A percentile compares a stretch with the other conserved stretches of the same genome.
Conservation (phyloP, 2,797 vertebrate genomes). For the Intellagama lesueurii region DNA sequence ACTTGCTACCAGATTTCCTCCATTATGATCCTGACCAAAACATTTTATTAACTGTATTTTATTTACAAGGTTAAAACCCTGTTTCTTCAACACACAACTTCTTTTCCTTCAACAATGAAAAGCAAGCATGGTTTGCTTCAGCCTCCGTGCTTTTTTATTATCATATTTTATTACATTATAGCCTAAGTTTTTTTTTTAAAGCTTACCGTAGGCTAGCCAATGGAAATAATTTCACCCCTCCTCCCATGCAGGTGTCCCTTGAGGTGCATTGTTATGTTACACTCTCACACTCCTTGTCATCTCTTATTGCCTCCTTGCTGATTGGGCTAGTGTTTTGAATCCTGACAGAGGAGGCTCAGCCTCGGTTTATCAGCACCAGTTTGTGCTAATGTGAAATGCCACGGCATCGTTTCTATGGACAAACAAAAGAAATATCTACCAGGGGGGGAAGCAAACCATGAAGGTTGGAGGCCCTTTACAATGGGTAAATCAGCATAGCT, state of each 20-base stretch:
- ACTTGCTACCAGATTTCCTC: too few relatives aligned
- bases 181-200: conserved; percentile 52
- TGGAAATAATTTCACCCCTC: conserved; percentile 61
- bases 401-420: conserved; percentile 63
- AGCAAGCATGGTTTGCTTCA: conserved; percentile 56
- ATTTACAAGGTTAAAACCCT: conserved; percentile 9
- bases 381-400: conserved; percentile 67
- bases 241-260: conserved; percentile 60
- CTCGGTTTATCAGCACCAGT: conserved; percentile 63
- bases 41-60: too few relatives aligned
- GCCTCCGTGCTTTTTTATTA: conserved; percentile 65
- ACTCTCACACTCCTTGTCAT: conserved; percentile 56
- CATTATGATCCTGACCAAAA: neutral
- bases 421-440: conserved; percentile 52
- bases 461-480: conserved; percentile 14
- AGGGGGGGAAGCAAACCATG: neutral
- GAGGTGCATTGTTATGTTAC: conserved; percentile 55
- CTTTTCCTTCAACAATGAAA: conserved; percentile 6
- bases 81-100: conserved; percentile 34
- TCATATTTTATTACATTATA: conserved; percentile 71
- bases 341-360: conserved; percentile 44
- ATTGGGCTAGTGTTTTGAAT: conserved; percentile 61
- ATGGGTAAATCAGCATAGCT: neutral
- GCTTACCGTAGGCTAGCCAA: conserved; percentile 63
- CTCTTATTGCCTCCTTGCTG: conserved; percentile 52